Conservation (phyloP, 2,113 vertebrate species). For the Epinephelus cyanopodus region DNA sequence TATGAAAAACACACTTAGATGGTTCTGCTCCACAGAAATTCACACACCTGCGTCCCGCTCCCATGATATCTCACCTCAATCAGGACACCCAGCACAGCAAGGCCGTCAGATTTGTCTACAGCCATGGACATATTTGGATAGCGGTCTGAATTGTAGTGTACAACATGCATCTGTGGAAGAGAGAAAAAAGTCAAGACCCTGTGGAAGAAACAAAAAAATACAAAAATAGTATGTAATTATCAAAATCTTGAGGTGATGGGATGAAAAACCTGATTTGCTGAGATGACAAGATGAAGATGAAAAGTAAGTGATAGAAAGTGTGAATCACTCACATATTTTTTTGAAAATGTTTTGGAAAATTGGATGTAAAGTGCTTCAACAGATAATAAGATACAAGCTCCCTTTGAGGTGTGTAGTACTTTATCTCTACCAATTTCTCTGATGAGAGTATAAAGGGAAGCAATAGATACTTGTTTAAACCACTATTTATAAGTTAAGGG, state of each 20-base stretch:
- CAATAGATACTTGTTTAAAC: too few relatives aligned
- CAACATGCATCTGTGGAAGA: conserved; percentile 90
- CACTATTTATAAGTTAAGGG: too few relatives aligned
- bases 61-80: conserved; percentile 88
- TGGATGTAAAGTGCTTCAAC: too few relatives aligned
- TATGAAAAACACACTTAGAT: conserved; percentile 29
- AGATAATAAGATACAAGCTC: background rate
- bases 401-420: too few relatives aligned
- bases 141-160: conserved; percentile 95
- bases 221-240: background rate
- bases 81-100: conserved; percentile 93
- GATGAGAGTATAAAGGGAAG: too few relatives aligned
- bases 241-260: background rate
- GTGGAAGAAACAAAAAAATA: background rate
- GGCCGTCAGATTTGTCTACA: conserved; percentile 89
- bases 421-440: too few relatives aligned
- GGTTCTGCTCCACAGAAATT: background rate
- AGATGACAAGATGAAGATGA: background rate
- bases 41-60: background rate
- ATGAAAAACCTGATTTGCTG: background rate
- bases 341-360: too few relatives aligned
- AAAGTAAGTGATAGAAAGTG: background rate
- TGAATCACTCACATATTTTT: too few relatives aligned
- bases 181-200: conserved; percentile 22
- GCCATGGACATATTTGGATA: conserved; percentile 88